phyloP scores from a whole-genome alignment of 2,797 vertebrate species.

The Chloroceryle inda region DNA sequence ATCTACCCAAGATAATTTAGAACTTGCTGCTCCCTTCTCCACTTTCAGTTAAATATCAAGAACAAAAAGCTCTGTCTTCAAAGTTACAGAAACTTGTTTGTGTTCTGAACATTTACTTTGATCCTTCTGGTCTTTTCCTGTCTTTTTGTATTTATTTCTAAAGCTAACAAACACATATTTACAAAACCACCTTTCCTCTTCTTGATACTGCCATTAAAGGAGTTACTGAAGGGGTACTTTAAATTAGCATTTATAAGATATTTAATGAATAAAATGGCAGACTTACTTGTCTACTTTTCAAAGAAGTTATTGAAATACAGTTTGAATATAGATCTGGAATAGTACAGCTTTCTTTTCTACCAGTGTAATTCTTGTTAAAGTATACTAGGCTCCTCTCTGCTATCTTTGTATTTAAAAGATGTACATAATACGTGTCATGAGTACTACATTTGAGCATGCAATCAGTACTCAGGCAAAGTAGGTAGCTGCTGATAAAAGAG shows the following conservation, averaged over 20 bases:
- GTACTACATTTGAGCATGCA: background rate
- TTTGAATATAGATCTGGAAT: background rate
- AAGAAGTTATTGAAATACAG: background rate
- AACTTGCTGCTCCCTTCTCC: background rate
- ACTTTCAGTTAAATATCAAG: background rate
- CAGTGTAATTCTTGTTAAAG: background rate
- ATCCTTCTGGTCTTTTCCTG: background rate
- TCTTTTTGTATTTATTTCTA: background rate
- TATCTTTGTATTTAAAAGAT: background rate
- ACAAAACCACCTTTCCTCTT: background rate
- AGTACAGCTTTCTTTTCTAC: background rate
- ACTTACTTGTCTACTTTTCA: background rate
- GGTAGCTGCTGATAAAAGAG: background rate
- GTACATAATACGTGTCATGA: background rate
- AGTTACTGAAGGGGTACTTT: background rate
- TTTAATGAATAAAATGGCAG: background rate
- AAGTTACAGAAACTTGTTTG: background rate
- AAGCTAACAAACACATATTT: background rate
- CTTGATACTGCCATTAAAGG: background rate
- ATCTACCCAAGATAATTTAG: fast-evolving
- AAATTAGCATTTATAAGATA: background rate
- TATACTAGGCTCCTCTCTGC: background rate
- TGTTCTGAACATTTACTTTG: background rate
- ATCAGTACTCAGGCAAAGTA: background rate
- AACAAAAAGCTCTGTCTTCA: background rate